Evolutionary conservation across 1,140 invertebrate species (phyloP).

Genomic region (Sipha flava): DNA sequence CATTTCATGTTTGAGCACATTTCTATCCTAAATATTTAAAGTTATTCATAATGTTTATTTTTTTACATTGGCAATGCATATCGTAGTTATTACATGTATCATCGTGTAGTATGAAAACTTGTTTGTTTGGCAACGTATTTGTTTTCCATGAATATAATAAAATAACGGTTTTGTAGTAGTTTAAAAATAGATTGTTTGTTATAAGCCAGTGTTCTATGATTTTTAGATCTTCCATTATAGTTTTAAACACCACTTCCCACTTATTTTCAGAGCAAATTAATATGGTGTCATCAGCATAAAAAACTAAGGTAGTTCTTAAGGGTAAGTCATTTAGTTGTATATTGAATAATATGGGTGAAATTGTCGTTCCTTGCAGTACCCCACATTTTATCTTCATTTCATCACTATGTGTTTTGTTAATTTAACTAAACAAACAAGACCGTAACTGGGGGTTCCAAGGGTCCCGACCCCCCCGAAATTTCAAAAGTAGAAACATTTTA

Average conservation of each 20-base stretch:
- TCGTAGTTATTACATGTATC: not conserved
- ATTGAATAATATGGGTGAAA: not conserved
- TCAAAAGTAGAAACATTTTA: too few species aligned
- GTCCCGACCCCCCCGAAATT: too few species aligned
- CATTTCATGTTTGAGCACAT: not conserved
- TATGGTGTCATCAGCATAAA: not conserved
- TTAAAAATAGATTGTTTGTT: not conserved
- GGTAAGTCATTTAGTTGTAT: not conserved
- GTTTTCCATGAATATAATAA: not conserved
- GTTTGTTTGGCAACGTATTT: not conserved
- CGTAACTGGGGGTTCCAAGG: too few species aligned
- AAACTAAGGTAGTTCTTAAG: not conserved
- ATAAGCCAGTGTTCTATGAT: not conserved
- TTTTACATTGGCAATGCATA: not conserved
- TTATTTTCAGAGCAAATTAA: not conserved
- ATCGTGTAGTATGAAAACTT: not conserved
- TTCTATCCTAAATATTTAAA: not conserved
- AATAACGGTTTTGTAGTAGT: not conserved
- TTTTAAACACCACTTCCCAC: not conserved
- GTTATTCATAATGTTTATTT: not conserved
- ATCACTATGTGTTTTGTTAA: not conserved
- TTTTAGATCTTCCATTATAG: not conserved
- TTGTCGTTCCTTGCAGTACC: not conserved
- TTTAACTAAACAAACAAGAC: too few species aligned
- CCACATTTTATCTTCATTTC: not conserved